phyloP scores from a whole-genome alignment of 1,140 invertebrate genomes.

The Achatina immaculata region DNA sequence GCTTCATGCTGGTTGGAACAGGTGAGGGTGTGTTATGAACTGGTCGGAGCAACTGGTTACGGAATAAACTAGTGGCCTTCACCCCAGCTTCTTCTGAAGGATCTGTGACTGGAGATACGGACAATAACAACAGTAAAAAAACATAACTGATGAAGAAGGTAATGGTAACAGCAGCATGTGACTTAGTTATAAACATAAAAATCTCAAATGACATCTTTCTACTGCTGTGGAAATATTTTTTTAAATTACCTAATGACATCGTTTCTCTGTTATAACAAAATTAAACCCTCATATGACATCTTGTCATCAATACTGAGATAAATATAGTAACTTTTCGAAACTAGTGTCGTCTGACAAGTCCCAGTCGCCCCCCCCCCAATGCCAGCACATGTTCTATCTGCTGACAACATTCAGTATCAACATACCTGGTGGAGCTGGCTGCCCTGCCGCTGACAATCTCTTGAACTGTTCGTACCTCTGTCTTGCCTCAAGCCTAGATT shows the following conservation, averaged over 20 bases:
- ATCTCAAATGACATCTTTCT: too few species aligned
- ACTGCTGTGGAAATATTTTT: too few species aligned
- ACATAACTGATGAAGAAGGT: background rate
- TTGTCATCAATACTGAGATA: too few species aligned
- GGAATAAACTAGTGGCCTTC: constrained; percentile 60
- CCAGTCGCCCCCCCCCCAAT: too few species aligned
- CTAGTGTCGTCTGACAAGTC: too few species aligned
- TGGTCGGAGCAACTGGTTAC: constrained; percentile 56
- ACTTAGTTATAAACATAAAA: background rate
- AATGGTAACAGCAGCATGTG: too few species aligned
- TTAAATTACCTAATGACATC: too few species aligned
- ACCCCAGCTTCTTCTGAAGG: constrained; percentile 49
- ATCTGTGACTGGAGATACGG: background rate
- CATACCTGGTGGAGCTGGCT: background rate
- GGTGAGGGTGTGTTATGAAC: constrained; percentile 9
- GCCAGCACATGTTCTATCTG: too few species aligned
- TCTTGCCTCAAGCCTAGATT: constrained; percentile 61
- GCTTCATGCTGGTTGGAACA: background rate
- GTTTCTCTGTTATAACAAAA: too few species aligned
- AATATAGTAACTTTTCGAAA: too few species aligned
- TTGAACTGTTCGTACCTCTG: constrained; percentile 60
- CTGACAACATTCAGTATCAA: too few species aligned
- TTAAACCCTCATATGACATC: too few species aligned
- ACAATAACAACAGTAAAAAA: background rate
- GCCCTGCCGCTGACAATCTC: constrained; percentile 47